Evolutionary conservation across 1,140 invertebrate species (phyloP).

Genomic region (Listronotus oregonensis): DNA sequence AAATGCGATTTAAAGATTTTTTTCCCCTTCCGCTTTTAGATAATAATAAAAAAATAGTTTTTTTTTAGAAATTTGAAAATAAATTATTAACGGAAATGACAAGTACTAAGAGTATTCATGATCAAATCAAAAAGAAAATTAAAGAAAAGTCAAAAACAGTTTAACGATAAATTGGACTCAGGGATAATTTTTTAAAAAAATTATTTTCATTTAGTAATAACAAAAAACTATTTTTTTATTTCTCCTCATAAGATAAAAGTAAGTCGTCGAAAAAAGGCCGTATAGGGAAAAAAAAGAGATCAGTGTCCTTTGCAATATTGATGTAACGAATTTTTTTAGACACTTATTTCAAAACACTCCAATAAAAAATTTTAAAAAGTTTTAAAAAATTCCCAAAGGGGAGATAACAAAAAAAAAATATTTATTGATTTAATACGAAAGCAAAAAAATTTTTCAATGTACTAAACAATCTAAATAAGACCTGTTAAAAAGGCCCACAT

Average conservation of each 20-base stretch:
- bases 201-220: no score
- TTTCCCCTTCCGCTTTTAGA: no score
- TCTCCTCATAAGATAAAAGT: background rate
- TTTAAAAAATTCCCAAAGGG: constrained; percentile 17
- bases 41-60: no score
- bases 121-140: no score
- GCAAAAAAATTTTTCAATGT: constrained; percentile 22
- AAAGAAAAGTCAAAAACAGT: no score
- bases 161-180: no score
- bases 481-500: constrained; percentile 22
- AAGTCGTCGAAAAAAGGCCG: constrained; percentile 16
- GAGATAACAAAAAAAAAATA: constrained; percentile 17
- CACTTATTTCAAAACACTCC: constrained; percentile 23
- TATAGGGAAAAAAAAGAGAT: constrained; percentile 31
- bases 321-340: constrained; percentile 31
- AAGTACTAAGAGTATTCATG: no score
- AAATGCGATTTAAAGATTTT: no score
- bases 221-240: no score
- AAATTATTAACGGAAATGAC: no score
- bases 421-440: constrained; percentile 26
- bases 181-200: no score
- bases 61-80: no score
- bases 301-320: constrained; percentile 23
- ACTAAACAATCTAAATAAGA: constrained; percentile 19
- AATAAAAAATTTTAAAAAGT: constrained; percentile 25